Percentiles rank a stretch among this genome's conserved stretches.
Conservation (phyloP, 2,888 invertebrate genomes). For the Spisula subtruncata region DNA sequence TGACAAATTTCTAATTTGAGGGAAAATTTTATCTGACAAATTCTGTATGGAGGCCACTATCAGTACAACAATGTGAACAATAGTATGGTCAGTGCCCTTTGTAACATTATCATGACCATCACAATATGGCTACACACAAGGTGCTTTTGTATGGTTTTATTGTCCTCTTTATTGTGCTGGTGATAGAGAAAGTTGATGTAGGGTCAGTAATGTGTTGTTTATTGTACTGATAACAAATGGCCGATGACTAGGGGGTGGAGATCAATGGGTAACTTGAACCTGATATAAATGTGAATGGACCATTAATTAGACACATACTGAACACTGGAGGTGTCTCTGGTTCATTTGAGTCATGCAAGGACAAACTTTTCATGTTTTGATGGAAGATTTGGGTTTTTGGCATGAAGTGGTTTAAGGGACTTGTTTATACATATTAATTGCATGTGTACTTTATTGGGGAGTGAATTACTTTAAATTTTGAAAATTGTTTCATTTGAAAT, state of each 20-base stretch:
- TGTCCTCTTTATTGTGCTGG: background rate
- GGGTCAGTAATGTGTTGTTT: conserved; percentile 27
- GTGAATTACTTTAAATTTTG: background rate
- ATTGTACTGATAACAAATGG: conserved; percentile 1
- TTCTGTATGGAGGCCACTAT: no score
- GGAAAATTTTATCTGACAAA: no score
- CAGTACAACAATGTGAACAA: background rate
- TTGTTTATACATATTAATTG: background rate
- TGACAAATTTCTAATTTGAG: no score
- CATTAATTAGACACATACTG: conserved; percentile 30
- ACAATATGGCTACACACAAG: background rate
- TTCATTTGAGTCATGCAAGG: conserved; percentile 5
- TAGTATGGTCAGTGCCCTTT: background rate
- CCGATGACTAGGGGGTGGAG: conserved; percentile 38
- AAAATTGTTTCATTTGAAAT: no score
- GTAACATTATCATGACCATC: background rate
- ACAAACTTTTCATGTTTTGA: background rate
- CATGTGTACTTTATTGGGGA: no score
- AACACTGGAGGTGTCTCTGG: conserved; percentile 11
- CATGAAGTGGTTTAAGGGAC: conserved; percentile 2
- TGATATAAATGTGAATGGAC: background rate
- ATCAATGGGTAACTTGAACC: conserved; percentile 33
- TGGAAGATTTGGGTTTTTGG: background rate
- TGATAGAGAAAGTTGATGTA: conserved; percentile 30
- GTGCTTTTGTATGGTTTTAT: background rate